Evolutionary conservation across 2,113 vertebrate genomes (phyloP), one percentile per base, ranked within the genome.

Genomic region (Lophochroa leadbeateri): DNA sequence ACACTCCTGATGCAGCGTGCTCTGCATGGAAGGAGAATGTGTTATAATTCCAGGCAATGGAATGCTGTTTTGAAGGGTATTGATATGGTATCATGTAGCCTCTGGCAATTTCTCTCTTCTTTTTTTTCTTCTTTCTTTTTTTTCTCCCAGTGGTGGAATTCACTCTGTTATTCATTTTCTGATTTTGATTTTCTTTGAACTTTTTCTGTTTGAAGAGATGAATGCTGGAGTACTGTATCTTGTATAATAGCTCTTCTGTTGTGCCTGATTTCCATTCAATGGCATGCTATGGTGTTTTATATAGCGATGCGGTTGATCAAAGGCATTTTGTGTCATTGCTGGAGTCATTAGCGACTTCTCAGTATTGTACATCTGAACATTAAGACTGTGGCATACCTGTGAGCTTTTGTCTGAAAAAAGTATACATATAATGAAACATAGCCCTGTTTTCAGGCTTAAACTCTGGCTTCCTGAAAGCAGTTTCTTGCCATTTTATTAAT

Each of bases 141-240:
- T 70, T 58, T 50, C 53, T 91, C 93, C 52, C 61, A 94, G 81
- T 96, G 67, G 63, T 95, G 88, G 94, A 97, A 97, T 97, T 96
- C 88, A 90, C 95, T 98, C 91, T 97, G 95, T 97, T 98, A 96
- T 98, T 95, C 88, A 93, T 98, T 98, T 97, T 97, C 90, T 86
- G 50, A 96, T 93, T 98, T 97, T 94, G 71, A 97, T 94, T 98
- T 97, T 96, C 97, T 98, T 98, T 98, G 97, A 98, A 98, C 96
- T 97, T 81, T 94, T 93, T 92, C 97, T 97, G 97, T 98, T 98
- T 98, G 97, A 98, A 98, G 96, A 97, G 86, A 98, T 98, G 97
- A 98, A 98, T 97, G 96, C 82, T 89, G 93, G 58, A 94, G 89
- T 89, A 92, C 96, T 97, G 96, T 88, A 96, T 98, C 93, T 97